Conservation (phyloP, 2,113 vertebrate species). For the Rostratula benghalensis region DNA sequence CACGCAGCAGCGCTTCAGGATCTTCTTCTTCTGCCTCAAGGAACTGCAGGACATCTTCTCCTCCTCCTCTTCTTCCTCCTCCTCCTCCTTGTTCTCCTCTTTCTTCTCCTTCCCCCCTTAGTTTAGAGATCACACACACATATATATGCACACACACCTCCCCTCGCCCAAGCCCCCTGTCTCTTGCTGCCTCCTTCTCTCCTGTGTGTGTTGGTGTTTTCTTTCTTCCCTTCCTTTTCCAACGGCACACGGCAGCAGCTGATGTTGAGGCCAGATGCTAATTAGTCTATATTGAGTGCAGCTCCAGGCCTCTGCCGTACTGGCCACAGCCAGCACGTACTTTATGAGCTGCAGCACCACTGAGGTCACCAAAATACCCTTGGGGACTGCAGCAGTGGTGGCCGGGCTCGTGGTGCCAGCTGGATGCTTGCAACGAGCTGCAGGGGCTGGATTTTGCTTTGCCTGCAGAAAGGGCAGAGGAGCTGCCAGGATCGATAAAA, state of each 20-base stretch:
- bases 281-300: background rate
- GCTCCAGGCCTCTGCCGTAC: background rate
- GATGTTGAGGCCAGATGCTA: background rate
- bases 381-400: rapidly evolving
- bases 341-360: background rate
- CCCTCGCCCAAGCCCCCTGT: background rate
- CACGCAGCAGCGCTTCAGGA: rapidly evolving
- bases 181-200: background rate
- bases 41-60: background rate
- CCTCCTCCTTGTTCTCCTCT: background rate
- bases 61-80: background rate
- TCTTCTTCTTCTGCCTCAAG: background rate
- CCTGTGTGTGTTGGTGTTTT: background rate
- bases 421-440: background rate
- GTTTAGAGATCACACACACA: background rate
- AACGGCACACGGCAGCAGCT: background rate
- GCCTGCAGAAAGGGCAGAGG: background rate
- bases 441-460: background rate
- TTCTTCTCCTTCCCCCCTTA: background rate
- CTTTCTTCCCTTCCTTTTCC: background rate
- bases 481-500: background rate
- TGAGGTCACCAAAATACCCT: background rate
- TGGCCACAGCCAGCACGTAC: background rate
- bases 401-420: rapidly evolving
- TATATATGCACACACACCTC: background rate